These are phyloP conservation scores for Elanus axillaris DNA, from an alignment of 2,113 vertebrate genomes.

Conservation along the genomic window DNA sequence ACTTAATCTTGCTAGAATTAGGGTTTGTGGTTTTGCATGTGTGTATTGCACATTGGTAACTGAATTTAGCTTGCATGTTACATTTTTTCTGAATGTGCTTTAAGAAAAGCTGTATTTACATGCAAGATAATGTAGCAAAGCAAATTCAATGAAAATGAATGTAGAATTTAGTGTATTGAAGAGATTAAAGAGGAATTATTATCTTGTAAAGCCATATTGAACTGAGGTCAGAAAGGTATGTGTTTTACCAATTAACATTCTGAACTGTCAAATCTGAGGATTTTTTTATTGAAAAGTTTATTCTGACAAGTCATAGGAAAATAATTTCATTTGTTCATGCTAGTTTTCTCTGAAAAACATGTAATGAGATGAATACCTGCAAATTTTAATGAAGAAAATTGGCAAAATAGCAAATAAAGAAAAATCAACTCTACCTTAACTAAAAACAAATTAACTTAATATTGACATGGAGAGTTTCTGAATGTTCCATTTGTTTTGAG, in stretches of 20 bases:
- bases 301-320: not conserved
- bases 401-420: not conserved
- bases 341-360: not conserved
- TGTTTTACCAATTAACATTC: not conserved
- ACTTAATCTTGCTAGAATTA: not conserved
- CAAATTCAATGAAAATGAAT: not conserved
- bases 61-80: not conserved
- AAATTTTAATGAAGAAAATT: not conserved
- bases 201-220: not conserved
- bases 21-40: not conserved
- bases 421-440: not conserved
- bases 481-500: not conserved
- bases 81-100: not conserved
- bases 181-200: not conserved
- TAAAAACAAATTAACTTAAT: not conserved
- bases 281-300: not conserved
- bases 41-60: not conserved
- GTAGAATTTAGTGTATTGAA: not conserved
- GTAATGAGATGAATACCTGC: not conserved
- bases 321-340: not conserved
- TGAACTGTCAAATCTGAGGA: not conserved
- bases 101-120: not conserved
- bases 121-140: not conserved
- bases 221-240: not conserved
- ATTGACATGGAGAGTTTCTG: not conserved